These are phyloP conservation scores for Eucidaris tribuloides DNA, from an alignment of 35 echinoderm and acorn worm species.

Conservation along the genomic window DNA sequence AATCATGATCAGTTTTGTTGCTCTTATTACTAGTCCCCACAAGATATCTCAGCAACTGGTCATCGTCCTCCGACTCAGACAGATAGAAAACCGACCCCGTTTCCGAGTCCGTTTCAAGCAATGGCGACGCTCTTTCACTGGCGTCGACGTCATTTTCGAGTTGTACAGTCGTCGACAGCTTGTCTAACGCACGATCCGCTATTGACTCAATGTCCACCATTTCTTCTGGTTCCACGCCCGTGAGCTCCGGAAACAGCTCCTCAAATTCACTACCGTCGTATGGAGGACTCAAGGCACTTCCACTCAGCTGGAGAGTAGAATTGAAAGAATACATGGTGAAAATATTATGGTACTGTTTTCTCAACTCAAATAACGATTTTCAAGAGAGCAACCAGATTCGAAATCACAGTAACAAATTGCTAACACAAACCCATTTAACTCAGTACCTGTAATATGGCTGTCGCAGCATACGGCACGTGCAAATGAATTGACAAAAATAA, in stretches of 20 bases:
- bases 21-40: too few relatives aligned
- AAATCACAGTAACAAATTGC: too few relatives aligned
- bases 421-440: too few relatives aligned
- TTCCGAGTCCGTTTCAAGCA: not conserved
- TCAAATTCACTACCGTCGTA: conserved; percentile 29
- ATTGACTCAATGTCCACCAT: conserved; percentile 19
- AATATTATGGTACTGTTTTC: too few relatives aligned
- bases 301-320: conserved; percentile 30
- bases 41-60: conserved; percentile 16
- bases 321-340: conserved; percentile 17
- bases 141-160: not conserved
- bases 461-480: too few relatives aligned
- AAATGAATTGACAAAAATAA: too few relatives aligned
- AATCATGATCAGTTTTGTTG: too few relatives aligned
- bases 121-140: not conserved
- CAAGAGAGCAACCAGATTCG: not conserved
- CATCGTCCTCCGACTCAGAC: not conserved
- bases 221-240: conserved; percentile 29
- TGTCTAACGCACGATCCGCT: not conserved
- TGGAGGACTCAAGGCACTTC: conserved; percentile 22
- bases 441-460: too few relatives aligned
- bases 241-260: conserved; percentile 29
- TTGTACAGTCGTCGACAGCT: not conserved
- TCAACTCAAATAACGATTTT: not conserved
- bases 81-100: not conserved